Conservation (phyloP, 2,113 vertebrate genomes). For the Malurus elegans region DNA sequence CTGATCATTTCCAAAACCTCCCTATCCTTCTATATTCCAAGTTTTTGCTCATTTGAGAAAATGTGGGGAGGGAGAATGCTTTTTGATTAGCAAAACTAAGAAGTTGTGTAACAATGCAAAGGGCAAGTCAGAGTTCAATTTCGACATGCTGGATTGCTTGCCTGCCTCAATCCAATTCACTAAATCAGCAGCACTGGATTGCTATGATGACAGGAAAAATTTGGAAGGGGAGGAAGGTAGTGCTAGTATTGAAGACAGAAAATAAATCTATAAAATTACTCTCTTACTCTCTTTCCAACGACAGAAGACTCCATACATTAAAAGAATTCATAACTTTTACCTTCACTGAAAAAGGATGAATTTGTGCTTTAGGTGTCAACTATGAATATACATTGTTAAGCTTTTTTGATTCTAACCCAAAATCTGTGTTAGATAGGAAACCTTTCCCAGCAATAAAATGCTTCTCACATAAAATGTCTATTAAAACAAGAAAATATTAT, state of each 20-base stretch:
- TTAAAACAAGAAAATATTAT: background rate
- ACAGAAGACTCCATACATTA: background rate
- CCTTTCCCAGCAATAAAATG: background rate
- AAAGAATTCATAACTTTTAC: background rate
- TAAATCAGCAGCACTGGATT: conserved; percentile 50
- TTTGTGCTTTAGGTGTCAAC: background rate
- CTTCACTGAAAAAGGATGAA: background rate
- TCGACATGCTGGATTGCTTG: conserved; percentile 52
- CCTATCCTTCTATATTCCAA: background rate
- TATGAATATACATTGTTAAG: background rate
- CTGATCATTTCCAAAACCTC: conserved; percentile 40
- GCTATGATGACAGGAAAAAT: conserved; percentile 57
- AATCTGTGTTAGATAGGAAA: background rate
- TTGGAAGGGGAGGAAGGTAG: conserved; percentile 31
- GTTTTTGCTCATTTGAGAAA: conserved; percentile 11
- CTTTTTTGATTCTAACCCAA: conserved; percentile 16
- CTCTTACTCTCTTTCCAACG: conserved; percentile 34
- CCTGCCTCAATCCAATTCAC: conserved; percentile 57
- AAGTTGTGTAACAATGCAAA: conserved; percentile 43
- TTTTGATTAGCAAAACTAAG: conserved; percentile 48
- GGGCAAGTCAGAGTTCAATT: conserved; percentile 43
- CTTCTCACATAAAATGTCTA: background rate
- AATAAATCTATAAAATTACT: conserved; percentile 10
- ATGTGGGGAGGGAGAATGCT: background rate
- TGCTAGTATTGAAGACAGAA: conserved; percentile 39